Base-by-base conservation (phyloP, 2,888 invertebrate genomes). In the Portevinia maculata region DNA sequence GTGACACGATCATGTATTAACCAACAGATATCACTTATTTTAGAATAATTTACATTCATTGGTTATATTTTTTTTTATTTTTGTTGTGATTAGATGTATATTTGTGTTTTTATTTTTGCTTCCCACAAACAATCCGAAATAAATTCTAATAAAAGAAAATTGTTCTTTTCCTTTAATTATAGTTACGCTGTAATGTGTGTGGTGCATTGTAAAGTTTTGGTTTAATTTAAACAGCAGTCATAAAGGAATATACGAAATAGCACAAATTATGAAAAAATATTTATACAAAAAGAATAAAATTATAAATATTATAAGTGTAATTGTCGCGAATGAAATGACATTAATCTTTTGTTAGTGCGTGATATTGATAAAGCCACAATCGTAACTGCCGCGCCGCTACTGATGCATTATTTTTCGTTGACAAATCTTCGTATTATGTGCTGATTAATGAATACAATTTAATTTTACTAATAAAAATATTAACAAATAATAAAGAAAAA, bases 341-440 rank as follows among this genome's bases (percentile, higher is more conserved):
- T 37, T 17, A 64, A 64, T 59, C 59, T 65, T 70, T 55, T 75
- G 34, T 50, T 15, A 55, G 60, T 59, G 60, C 67, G 83, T 71
- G 78, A 76, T 70, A 76, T 74, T 83, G 81, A 78, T 83, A 71
- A 78, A 76, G 62, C 17, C 39, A 32, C 64, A 60, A 67, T 60
- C 44, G 52, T 59, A 50, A 39, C 50, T 55, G 46, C 48, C 21
- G 55, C 17, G 41, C 50, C 59, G 62, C 13, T 15, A 30, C 21
- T 13, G 17, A 30, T 41, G 15, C 11, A 19, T 74, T 37, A 55
- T 70, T 34, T 34, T 28, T 19, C 19, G 32, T 53, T 37, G n/a
- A 55, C 9, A 28, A 48, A 55, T 60, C 39, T 32, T n/a, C 11
- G 39, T 24, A 11, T n/a, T n/a, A 34, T 57, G 64, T 74, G 60